Conservation (phyloP, 1,140 invertebrate species). For the Diorhabda carinulata region DNA sequence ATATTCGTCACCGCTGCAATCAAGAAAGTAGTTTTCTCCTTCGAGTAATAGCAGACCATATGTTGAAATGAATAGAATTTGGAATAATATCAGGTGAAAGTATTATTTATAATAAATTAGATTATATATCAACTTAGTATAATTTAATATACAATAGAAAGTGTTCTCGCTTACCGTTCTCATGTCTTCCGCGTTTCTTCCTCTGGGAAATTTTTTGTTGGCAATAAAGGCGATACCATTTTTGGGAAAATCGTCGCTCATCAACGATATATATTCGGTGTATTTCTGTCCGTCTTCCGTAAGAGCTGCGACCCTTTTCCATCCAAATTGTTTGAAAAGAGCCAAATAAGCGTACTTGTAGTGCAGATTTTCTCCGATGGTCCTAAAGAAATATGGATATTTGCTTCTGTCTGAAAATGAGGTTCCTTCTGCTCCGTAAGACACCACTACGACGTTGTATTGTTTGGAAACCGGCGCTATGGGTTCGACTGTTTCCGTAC, state of each 20-base stretch:
- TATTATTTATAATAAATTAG: too few relatives aligned
- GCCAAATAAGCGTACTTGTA: conserved; percentile 68
- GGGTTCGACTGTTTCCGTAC: conserved; percentile 79
- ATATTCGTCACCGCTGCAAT: too few relatives aligned
- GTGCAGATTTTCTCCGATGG: conserved; percentile 66
- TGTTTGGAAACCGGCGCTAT: conserved; percentile 76
- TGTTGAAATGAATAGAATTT: too few relatives aligned
- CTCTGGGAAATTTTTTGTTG: conserved; percentile 67
- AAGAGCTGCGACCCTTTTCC: conserved; percentile 68
- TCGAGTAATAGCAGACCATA: too few relatives aligned
- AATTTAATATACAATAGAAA: not conserved
- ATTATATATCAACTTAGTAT: too few relatives aligned
- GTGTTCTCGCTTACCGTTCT: conserved; percentile 35
- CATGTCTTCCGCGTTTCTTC: conserved; percentile 43
- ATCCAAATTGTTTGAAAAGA: conserved; percentile 62
- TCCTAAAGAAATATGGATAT: conserved; percentile 75
- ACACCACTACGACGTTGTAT: conserved; percentile 72
- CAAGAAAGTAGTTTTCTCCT: too few relatives aligned
- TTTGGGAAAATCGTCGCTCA: conserved; percentile 61
- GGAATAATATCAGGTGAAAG: too few relatives aligned
- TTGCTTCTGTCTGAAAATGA: conserved; percentile 64
- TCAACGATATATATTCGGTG: conserved; percentile 70
- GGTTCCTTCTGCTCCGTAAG: conserved; percentile 76
- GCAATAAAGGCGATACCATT: conserved; percentile 64
- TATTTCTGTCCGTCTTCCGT: conserved; percentile 79